Evolutionary conservation across 2,888 invertebrate genomes (phyloP), one percentile per base, ranked within the genome.

Genomic region (Netelia inedita): DNA sequence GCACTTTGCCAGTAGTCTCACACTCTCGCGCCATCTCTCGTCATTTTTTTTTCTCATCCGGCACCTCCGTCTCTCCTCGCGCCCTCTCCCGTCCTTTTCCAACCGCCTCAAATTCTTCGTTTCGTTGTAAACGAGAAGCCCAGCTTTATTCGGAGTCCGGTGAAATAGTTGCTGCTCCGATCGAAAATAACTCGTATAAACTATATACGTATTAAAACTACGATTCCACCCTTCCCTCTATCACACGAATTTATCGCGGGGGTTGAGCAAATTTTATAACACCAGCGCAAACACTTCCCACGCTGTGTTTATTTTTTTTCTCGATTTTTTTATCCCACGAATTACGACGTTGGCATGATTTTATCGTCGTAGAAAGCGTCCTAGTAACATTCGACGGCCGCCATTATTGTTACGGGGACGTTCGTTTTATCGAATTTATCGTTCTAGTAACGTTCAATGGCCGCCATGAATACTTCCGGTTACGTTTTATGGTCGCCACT

Each of bases 1-100:
- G 89, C 85, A 19, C 68, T 6, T n/a, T 16, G 87, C 88, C 88
- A 88, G 76, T 35, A 72, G 63, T 79, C 85, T 82, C 86, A 75
- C 86, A 81, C 82, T 80, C 78, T 69, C 72, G 46, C 74, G 66
- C 75, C 63, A 79, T 83, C 73, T 82, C 76, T 61, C 63, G 50
- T 50, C 10, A 19, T 50, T 57, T 57, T 72, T 76, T 76, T 72
- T 72, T 23, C 57, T 43, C 23, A 57, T 72, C 71, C 66, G 63
- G 76, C 76, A 76, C 71, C 76, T 55, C 72, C 1, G 11, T 23
- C 53, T 21, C 69, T 79, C 83, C 73, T 69, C 72, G 46, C 74
- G 66, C 75, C 63, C 74, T 83, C 73, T 82, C 76, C 55, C 68
- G 50, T 61, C 10, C 14, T 53, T 57, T 35, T 68, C 66, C 35